phyloP scores from a whole-genome alignment of 2,113 vertebrate genomes.

The Caracal caracal region DNA sequence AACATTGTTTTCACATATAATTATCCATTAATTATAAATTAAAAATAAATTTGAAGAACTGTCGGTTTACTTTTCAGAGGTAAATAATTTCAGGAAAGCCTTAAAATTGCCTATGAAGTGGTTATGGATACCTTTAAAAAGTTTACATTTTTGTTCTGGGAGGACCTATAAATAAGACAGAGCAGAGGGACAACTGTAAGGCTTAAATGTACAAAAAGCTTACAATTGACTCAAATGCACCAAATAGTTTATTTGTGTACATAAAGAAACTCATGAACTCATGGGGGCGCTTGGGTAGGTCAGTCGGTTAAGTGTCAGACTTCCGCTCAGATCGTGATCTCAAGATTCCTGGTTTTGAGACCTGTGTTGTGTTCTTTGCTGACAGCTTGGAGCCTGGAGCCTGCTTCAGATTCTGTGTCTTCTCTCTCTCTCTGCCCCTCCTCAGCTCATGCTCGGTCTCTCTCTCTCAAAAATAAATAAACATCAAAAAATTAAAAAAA shows the following conservation, averaged over 20 bases:
- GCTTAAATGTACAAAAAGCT: background rate
- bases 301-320: background rate
- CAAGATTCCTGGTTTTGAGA: background rate
- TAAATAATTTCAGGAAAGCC: background rate
- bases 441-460: too few species aligned
- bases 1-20: background rate
- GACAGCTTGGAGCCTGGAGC: background rate
- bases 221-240: background rate
- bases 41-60: background rate
- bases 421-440: too few species aligned
- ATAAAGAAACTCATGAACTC: background rate
- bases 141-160: background rate
- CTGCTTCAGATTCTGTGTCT: background rate
- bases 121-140: background rate
- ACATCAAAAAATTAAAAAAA: too few species aligned
- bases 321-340: background rate
- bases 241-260: background rate
- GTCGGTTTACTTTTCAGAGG: background rate
- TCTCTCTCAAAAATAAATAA: too few species aligned
- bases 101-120: background rate
- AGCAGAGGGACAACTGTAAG: background rate
- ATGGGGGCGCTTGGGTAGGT: background rate
- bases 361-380: background rate
- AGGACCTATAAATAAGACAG: background rate
- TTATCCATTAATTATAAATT: background rate